Conservation (phyloP, 2,888 invertebrate species). For the Sepioteuthis lessoniana region DNA sequence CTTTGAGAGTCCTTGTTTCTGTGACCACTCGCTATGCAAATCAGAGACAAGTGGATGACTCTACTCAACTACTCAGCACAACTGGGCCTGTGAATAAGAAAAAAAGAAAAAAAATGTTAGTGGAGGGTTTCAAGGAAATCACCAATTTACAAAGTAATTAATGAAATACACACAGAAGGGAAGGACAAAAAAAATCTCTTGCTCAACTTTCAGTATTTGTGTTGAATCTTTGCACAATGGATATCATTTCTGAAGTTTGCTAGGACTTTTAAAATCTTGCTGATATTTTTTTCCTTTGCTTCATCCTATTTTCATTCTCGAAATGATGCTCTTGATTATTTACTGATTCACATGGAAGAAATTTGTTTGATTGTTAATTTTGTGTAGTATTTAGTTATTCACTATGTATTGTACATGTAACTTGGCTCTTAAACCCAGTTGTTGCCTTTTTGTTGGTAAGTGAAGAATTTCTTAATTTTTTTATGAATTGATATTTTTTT, state of each 20-base stretch:
- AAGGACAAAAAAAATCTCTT: not conserved
- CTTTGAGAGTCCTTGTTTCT: not conserved
- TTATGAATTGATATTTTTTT: not conserved
- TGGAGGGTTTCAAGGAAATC: slow-evolving; percentile 17
- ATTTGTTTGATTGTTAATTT: not conserved
- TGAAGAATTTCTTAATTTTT: not conserved
- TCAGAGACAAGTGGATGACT: not conserved
- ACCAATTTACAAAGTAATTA: slow-evolving; percentile 1
- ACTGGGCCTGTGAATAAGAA: not conserved
- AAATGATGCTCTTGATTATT: not conserved
- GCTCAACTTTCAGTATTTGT: not conserved
- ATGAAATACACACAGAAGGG: not conserved
- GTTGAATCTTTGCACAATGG: not conserved
- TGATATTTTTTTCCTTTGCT: not conserved
- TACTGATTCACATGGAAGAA: not conserved
- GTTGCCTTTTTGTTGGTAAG: not conserved
- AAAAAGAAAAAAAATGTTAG: not conserved
- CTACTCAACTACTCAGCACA: not conserved
- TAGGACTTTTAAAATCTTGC: not conserved
- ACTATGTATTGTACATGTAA: not conserved
- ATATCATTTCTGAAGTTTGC: not conserved
- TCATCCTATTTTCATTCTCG: not conserved
- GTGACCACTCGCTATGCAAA: not conserved
- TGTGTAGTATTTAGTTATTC: not conserved
- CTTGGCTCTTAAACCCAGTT: not conserved